phyloP scores from a whole-genome alignment of 2,113 vertebrate species.

The Sinocyclocheilus anophthalmus region DNA sequence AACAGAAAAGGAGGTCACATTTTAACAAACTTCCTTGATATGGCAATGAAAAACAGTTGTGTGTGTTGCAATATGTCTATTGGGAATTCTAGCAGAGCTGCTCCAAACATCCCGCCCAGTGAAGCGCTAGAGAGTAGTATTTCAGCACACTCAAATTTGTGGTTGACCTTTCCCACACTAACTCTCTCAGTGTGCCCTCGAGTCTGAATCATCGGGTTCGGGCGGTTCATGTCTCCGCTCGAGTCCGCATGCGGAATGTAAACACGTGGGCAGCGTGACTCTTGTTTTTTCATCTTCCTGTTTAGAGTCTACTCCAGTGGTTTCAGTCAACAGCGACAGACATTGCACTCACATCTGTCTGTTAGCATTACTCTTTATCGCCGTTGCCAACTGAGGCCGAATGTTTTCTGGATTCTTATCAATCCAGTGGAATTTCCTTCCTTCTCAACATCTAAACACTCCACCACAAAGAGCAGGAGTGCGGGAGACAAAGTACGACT shows the following conservation, averaged over 20 bases:
- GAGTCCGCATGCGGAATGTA: slow-evolving; percentile 1
- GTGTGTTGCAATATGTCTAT: not conserved
- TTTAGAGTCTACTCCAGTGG: slow-evolving; percentile 19
- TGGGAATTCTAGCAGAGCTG: not conserved
- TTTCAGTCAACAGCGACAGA: not conserved
- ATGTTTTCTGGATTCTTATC: slow-evolving; percentile 56
- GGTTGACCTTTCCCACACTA: slow-evolving; percentile 20
- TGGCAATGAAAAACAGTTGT: not conserved
- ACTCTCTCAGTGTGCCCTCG: not conserved
- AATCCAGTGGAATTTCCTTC: slow-evolving; percentile 53
- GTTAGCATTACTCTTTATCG: slow-evolving; percentile 23
- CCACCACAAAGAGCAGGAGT: slow-evolving; percentile 23
- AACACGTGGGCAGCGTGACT: not conserved
- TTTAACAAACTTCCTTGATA: slow-evolving; percentile 18
- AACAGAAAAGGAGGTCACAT: not conserved
- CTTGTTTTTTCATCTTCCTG: not conserved
- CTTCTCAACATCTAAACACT: slow-evolving; percentile 38
- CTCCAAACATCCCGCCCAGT: slow-evolving; percentile 20
- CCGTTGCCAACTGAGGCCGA: slow-evolving; percentile 40
- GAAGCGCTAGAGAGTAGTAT: slow-evolving; percentile 11
- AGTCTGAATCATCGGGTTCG: slow-evolving; percentile 13
- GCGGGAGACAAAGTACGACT: not conserved
- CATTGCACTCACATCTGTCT: not conserved
- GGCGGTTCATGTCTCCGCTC: not conserved
- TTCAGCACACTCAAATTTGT: slow-evolving; percentile 23